Evolutionary conservation across 64 coral and sea anemone species (phyloP), one percentile per base, ranked within the genome.

Genomic region (Dendrophyllia cribrosa): DNA sequence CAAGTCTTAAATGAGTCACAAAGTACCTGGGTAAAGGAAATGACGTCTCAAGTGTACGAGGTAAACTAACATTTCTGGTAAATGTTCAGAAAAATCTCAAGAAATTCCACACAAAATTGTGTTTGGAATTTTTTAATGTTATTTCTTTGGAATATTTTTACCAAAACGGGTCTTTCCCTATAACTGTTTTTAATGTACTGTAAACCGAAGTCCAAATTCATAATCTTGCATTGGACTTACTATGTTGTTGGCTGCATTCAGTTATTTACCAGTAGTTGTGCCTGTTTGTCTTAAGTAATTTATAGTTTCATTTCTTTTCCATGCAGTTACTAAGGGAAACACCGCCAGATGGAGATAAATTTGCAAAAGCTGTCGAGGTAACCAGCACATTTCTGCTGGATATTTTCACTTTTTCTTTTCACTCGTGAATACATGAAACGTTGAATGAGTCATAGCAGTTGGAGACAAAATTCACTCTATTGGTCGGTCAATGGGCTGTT

Each of bases 331-430:
- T 98, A 44, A 88, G 70, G 43, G 96, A 98, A 85, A 98, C 92
- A 58, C 96, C 96, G 34, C 96, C 96, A 61, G 96, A 98, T 92
- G 96, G 96, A 5, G 96, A 98, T n/a, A 98, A 95, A 80, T 98
- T 92, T 88, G 85, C 92, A 58, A 92, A 94, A 77, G 64, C 77
- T 77, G 93, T 94, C 4, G 96, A 98, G 89, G 96, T 98, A 47
- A 55, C 47, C 74, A 11, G 11, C 0, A 48, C 3, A 26, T 56
- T 34, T 19, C 34, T 34, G 34, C 34, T 34, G 34, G 34, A 34
- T 34, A 34, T 34, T 34, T 34, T 34, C 0, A 34, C 34, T 34
- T 34, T 34, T 34, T 34, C 34, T 34, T 34, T 34, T 34, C 0
- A 34, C 34, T 34, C 2, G 34, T 34, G 34, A 34, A 34, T 1